Evolutionary conservation across 2,797 vertebrate genomes (phyloP).

Genomic region (Chromobotia macracanthus): DNA sequence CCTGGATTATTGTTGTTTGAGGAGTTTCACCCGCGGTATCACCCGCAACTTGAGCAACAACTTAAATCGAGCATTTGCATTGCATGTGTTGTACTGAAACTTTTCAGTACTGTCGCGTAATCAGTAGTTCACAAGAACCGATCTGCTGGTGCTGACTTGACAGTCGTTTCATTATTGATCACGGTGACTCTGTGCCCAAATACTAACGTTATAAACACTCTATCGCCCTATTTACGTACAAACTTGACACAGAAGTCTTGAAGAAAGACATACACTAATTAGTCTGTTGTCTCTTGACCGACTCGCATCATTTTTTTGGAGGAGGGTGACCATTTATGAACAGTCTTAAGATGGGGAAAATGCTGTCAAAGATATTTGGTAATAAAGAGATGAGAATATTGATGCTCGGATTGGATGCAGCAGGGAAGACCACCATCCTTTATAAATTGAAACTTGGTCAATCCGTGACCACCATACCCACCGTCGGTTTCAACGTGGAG

Average conservation of each 20-base stretch:
- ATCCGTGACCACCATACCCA: conserved; percentile 98
- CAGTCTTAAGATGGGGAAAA: conserved; percentile 92
- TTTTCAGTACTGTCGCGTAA: conserved; percentile 24
- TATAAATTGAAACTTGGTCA: conserved; percentile 99
- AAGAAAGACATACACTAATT: not conserved
- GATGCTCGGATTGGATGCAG: conserved; percentile 97
- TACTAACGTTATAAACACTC: not conserved
- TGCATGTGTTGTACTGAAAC: conserved; percentile 5
- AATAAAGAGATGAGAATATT: conserved; percentile 99
- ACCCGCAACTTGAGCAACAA: not conserved
- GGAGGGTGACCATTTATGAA: conserved; percentile 77
- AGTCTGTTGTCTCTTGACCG: not conserved
- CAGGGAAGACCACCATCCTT: conserved; percentile 98
- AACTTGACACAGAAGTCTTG: not conserved
- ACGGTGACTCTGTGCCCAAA: not conserved
- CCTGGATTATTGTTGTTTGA: conserved; percentile 35
- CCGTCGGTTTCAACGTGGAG: conserved; percentile 98
- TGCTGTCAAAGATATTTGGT: conserved; percentile 98
- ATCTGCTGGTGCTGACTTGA: not conserved
- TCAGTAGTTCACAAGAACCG: not conserved
- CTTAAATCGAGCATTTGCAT: not conserved
- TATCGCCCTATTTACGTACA: not conserved
- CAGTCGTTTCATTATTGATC: not conserved
- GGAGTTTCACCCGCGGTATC: not conserved
- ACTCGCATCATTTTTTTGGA: conserved; percentile 42